Evolutionary conservation across 2,888 invertebrate genomes (phyloP).

Genomic region (Melanostoma mellinum): DNA sequence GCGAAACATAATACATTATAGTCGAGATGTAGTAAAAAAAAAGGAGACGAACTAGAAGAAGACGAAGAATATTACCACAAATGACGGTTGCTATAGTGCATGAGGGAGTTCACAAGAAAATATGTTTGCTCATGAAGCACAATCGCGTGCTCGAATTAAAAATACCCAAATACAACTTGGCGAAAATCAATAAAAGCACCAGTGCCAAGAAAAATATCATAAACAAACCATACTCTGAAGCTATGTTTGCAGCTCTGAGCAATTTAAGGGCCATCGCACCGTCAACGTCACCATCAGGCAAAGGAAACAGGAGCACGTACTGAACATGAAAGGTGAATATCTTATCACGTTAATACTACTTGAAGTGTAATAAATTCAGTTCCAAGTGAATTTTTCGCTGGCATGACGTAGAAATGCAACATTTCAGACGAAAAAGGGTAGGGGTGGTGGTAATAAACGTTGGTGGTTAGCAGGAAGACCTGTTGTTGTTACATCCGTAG

Average conservation of each 20-base stretch:
- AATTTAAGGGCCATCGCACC: constrained; percentile 3
- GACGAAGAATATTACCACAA: constrained; percentile 17
- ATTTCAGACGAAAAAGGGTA: constrained; percentile 31
- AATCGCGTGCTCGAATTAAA: constrained; percentile 61
- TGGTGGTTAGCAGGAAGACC: too few relatives aligned
- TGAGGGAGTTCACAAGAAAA: constrained; percentile 10
- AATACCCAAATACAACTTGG: constrained; percentile 38
- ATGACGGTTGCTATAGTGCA: constrained; percentile 36
- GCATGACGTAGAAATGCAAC: constrained; percentile 17
- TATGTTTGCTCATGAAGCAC: constrained; percentile 31
- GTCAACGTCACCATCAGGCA: constrained; percentile 4
- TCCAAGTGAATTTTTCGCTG: constrained; percentile 58
- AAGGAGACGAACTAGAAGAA: not conserved
- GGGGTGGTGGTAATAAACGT: constrained; percentile 26
- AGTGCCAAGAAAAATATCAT: not conserved
- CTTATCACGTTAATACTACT: constrained; percentile 72
- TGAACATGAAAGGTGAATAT: constrained; percentile 69
- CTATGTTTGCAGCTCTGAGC: too few relatives aligned
- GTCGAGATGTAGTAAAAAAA: constrained; percentile 5
- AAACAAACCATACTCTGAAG: not conserved
- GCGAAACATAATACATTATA: constrained; percentile 59
- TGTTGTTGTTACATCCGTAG: too few relatives aligned
- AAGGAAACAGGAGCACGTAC: constrained; percentile 62
- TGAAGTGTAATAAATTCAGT: constrained; percentile 71
- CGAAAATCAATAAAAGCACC: constrained; percentile 53